These are phyloP conservation scores for Pammene fasciana DNA, from an alignment of 2,888 invertebrate species.

Conservation along the genomic window DNA sequence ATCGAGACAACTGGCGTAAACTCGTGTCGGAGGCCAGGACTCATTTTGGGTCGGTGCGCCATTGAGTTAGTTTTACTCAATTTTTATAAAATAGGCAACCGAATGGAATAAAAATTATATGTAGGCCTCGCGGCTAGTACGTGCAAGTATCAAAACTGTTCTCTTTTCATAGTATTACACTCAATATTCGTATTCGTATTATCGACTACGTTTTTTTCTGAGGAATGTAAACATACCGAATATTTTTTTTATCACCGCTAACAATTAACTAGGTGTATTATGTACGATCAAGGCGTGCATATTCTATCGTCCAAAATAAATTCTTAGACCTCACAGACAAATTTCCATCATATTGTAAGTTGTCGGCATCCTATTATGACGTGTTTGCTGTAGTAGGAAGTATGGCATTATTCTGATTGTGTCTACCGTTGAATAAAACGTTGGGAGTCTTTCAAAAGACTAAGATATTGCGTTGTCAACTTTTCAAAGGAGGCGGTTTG, in stretches of 20 bases:
- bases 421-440: slow-evolving; percentile 47
- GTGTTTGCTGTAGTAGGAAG: slow-evolving; percentile 66
- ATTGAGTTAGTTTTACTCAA: too few species aligned
- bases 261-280: slow-evolving; percentile 59
- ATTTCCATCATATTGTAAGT: slow-evolving; percentile 62
- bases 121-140: too few species aligned
- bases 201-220: slow-evolving; percentile 69
- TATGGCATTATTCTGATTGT: slow-evolving; percentile 61
- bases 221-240: slow-evolving; percentile 71
- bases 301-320: slow-evolving; percentile 52
- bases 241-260: slow-evolving; percentile 65
- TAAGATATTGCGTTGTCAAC: slow-evolving; percentile 60
- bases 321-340: slow-evolving; percentile 55
- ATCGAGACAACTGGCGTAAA: too few species aligned
- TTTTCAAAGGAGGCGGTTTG: slow-evolving; percentile 61
- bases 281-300: slow-evolving; percentile 55
- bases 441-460: slow-evolving; percentile 48
- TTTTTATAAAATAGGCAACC: too few species aligned
- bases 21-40: too few species aligned
- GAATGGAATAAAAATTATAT: too few species aligned
- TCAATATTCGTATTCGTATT: slow-evolving; percentile 40
- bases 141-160: slow-evolving; percentile 57
- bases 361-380: slow-evolving; percentile 65
- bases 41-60: too few species aligned
- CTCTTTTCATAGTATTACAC: slow-evolving; percentile 39